These are phyloP conservation scores for Poecilia velifera DNA, from an alignment of 2,797 vertebrate genomes.

Conservation along the genomic window DNA sequence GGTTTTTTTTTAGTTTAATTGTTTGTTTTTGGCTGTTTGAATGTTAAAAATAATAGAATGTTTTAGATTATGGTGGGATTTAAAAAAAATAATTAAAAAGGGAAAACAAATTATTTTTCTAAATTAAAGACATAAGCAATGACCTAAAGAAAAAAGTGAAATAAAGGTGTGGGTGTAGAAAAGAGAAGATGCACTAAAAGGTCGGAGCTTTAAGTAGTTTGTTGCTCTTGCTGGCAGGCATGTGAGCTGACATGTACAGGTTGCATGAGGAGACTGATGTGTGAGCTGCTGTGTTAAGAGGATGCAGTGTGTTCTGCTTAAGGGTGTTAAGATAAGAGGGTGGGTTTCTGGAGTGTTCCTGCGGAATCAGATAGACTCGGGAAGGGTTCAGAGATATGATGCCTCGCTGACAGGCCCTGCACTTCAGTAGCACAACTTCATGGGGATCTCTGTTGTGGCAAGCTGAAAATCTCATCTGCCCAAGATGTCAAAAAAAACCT, in stretches of 20 bases:
- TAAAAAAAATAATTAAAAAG: not conserved
- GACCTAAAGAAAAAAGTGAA: slow-evolving; percentile 11
- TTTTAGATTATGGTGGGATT: not conserved
- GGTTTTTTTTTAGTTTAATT: slow-evolving; percentile 19
- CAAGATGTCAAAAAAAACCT: not conserved
- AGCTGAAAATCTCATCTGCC: slow-evolving; percentile 9
- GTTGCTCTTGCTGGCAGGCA: slow-evolving; percentile 9
- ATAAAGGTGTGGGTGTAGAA: not conserved
- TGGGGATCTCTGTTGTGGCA: not conserved
- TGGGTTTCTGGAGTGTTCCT: slow-evolving; percentile 37
- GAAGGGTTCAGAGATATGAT: slow-evolving; percentile 32
- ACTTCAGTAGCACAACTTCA: slow-evolving; percentile 17
- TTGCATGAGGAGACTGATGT: slow-evolving; percentile 20
- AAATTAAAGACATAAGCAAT: slow-evolving; percentile 23
- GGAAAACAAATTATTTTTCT: slow-evolving; percentile 23
- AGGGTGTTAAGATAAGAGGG: slow-evolving; percentile 59
- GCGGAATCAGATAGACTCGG: slow-evolving; percentile 23
- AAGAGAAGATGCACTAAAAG: not conserved
- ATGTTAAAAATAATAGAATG: not conserved
- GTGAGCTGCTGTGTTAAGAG: slow-evolving; percentile 51
- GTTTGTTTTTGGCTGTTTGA: not conserved
- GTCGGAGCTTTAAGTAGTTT: slow-evolving; percentile 3
- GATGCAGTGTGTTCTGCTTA: slow-evolving; percentile 40
- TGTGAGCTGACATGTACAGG: slow-evolving; percentile 26
- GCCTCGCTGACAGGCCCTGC: slow-evolving; percentile 26